Percentiles rank a stretch among this genome's conserved stretches.
These are phyloP conservation scores for Meteorus colon DNA, from an alignment of 2,888 invertebrate species.

Conservation along the genomic window DNA sequence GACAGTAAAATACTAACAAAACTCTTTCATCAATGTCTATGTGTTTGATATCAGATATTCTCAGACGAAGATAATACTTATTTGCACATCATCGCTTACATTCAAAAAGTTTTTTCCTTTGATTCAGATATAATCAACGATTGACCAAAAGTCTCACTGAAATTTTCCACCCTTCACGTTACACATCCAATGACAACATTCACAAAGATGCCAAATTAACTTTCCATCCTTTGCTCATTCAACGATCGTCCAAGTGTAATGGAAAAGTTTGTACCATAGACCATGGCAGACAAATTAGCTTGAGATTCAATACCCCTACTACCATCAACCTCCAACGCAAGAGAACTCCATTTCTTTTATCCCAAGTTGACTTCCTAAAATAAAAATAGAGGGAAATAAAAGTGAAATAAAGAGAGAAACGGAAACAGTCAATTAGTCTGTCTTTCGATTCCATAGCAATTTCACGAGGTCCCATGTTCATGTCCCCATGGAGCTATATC, in stretches of 20 bases:
- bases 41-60: not conserved
- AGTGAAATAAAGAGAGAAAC: conserved; percentile 3
- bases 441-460: conserved; percentile 31
- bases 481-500: conserved; percentile 6
- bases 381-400: conserved; percentile 24
- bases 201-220: conserved; percentile 19
- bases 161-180: not conserved
- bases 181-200: not conserved
- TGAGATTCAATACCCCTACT: conserved; percentile 30
- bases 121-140: not conserved
- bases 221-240: not conserved
- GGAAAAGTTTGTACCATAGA: conserved; percentile 51
- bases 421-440: conserved; percentile 46
- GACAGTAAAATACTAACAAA: not conserved
- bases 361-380: conserved; percentile 32
- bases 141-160: conserved; percentile 3
- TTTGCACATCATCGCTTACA: not conserved
- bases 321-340: conserved; percentile 10
- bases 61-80: not conserved
- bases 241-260: conserved; percentile 47
- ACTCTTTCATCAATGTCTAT: not conserved
- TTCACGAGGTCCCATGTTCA: conserved; percentile 4
- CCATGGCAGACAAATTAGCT: conserved; percentile 49
- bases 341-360: conserved; percentile 28
- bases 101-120: not conserved